Conservation (phyloP, 2,888 invertebrate genomes). For the Bedellia somnulentella region DNA sequence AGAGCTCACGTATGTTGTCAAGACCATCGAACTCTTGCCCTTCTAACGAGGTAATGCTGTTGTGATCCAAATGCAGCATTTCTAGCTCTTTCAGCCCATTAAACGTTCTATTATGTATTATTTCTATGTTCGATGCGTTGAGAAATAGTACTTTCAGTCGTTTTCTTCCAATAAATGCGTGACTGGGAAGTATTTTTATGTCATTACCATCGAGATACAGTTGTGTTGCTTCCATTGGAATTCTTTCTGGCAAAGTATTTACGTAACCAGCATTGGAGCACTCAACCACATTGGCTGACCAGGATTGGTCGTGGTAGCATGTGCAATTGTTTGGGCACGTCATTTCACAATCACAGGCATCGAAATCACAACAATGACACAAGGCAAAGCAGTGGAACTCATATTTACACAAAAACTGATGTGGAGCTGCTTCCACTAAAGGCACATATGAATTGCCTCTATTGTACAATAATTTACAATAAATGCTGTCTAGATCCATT, state of each 20-base stretch:
- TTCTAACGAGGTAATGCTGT: conserved; percentile 67
- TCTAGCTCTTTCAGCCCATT: conserved; percentile 79
- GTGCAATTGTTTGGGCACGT: conserved; percentile 86
- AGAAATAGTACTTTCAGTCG: conserved; percentile 74
- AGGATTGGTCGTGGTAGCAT: conserved; percentile 86
- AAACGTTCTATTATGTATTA: conserved; percentile 80
- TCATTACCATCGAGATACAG: conserved; percentile 84
- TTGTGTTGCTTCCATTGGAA: conserved; percentile 91
- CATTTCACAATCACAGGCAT: conserved; percentile 92
- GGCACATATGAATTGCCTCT: conserved; percentile 74
- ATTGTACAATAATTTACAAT: conserved; percentile 79
- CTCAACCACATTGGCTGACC: conserved; percentile 85
- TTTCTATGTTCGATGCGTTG: conserved; percentile 77
- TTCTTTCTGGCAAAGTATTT: conserved; percentile 72
- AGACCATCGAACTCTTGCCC: conserved; percentile 82
- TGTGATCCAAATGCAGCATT: conserved; percentile 74
- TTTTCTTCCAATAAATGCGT: conserved; percentile 84
- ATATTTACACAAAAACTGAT: conserved; percentile 84
- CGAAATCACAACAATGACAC: conserved; percentile 90
- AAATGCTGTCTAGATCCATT: conserved; percentile 80
- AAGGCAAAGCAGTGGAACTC: conserved; percentile 83
- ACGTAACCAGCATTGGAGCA: conserved; percentile 73
- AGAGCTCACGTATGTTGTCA: conserved; percentile 70
- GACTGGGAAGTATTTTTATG: conserved; percentile 73
- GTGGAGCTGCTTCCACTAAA: conserved; percentile 75